Base-by-base conservation (phyloP, 1,140 invertebrate genomes). In the Colletes latitarsis region DNA sequence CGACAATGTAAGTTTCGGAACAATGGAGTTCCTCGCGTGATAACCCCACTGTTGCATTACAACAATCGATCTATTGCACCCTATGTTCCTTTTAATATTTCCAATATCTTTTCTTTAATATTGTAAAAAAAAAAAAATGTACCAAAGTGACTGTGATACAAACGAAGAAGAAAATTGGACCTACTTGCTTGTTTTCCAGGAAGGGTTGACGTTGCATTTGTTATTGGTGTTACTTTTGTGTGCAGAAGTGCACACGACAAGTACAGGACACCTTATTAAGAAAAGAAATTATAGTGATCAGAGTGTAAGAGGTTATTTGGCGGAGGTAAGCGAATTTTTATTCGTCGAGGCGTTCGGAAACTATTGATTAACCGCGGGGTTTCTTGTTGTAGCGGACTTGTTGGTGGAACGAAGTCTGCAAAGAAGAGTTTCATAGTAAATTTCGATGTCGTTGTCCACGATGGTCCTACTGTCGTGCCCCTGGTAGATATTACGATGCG, bases 351-450 rank as follows among this genome's bases (percentile, higher is more conserved):
- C 43, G 15, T 8, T 52, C 9, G 12, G 0, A 30, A 15, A 57
- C 19, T 15, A 21, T 53, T 1, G 5, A 15, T 49, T 10, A 5
- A 43, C 6, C 8, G 49, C 10, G 6, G 21, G 43, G 12, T 39
- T 17, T 60, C 0, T 21, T 15, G 79, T 74, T 85, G 91, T 74
- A 98, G 97, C 95, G 97, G 89, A 97, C 96, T 46, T 98, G 97
- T 91, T 98, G 97, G 97, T 98, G 97, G 96, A 98, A 98, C 91
- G 97, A 98, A 93, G 95, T 98, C 4, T 98, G 97, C 93, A 98
- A 98, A 91, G 97, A 98, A 92, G 97, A 98, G 91, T 98, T 98
- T 90, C 97, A 97, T 92, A 96, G 94, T 80, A 94, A 97, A 64
- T 98, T 98, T 91, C 95, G 96, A 39, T 98, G 97, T 92, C 96